A percentile compares a stretch with the other conserved stretches of the same genome.
Conservation (phyloP, 2,113 vertebrate genomes). For the Progne subis region DNA sequence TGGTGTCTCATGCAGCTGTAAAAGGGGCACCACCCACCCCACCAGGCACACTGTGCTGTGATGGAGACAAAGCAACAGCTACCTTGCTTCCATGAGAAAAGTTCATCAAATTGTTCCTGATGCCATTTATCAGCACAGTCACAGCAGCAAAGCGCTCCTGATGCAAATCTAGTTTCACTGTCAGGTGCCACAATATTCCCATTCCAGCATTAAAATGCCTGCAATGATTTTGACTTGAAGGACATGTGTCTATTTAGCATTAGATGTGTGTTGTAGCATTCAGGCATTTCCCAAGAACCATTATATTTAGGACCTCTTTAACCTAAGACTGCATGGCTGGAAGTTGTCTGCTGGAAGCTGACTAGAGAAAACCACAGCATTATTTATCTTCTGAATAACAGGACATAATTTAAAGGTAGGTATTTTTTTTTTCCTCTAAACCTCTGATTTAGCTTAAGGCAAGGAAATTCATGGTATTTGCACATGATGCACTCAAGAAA, state of each 20-base stretch:
- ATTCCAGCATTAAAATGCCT: not conserved
- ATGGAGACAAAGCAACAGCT: not conserved
- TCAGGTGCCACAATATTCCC: not conserved
- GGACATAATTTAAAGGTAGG: not conserved
- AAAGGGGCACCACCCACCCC: not conserved
- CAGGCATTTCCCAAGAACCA: not conserved
- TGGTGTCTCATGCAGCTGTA: not conserved
- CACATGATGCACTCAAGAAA: not conserved
- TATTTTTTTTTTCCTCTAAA: not conserved
- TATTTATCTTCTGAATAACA: not conserved
- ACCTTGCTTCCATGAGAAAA: not conserved
- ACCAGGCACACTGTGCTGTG: fast-evolving
- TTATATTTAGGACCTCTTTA: not conserved
- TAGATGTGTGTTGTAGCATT: not conserved
- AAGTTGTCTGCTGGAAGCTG: not conserved
- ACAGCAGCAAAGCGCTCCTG: not conserved
- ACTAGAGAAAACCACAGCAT: not conserved
- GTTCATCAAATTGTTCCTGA: not conserved
- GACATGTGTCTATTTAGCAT: not conserved
- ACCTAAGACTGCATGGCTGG: not conserved
- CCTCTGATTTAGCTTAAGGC: not conserved
- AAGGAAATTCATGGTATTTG: constrained; percentile 12
- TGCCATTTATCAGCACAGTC: not conserved
- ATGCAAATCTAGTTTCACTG: not conserved
- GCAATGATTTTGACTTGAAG: not conserved